Percentiles rank a stretch among this genome's conserved stretches.
phyloP scores from a whole-genome alignment of 2,113 vertebrate genomes.

The Tragelaphus buxtoni region DNA sequence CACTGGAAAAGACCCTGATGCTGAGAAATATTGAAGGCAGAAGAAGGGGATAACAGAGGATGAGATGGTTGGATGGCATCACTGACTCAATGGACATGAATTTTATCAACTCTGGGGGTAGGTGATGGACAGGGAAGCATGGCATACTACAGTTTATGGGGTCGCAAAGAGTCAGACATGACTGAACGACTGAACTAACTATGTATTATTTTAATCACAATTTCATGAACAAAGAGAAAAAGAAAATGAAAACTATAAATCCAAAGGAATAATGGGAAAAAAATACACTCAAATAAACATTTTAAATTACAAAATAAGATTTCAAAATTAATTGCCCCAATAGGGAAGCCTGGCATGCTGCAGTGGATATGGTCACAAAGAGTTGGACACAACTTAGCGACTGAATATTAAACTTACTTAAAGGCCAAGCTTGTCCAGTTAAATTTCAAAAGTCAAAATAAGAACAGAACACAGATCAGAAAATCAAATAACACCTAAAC shows the following conservation, averaged over 20 bases:
- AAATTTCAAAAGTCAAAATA: background rate
- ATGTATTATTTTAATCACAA: background rate
- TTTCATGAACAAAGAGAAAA: background rate
- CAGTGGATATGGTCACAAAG: background rate
- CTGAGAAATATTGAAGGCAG: background rate
- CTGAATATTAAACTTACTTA: background rate
- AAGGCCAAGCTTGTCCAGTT: background rate
- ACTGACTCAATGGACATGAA: background rate
- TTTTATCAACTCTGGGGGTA: background rate
- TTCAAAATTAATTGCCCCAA: background rate
- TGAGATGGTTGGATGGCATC: background rate
- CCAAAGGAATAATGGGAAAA: background rate
- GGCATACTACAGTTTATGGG: background rate
- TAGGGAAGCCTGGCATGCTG: background rate
- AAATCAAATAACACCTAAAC: background rate
- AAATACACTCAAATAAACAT: background rate
- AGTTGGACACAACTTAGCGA: background rate
- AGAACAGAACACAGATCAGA: background rate
- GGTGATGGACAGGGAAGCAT: background rate
- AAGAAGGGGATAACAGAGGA: background rate
- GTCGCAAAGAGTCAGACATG: background rate
- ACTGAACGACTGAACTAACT: background rate
- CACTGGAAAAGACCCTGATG: background rate
- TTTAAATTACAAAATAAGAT: background rate
- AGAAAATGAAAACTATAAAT: background rate